phyloP scores from a whole-genome alignment of 92 coral and sea anemone genomes.

The Porites rus region DNA sequence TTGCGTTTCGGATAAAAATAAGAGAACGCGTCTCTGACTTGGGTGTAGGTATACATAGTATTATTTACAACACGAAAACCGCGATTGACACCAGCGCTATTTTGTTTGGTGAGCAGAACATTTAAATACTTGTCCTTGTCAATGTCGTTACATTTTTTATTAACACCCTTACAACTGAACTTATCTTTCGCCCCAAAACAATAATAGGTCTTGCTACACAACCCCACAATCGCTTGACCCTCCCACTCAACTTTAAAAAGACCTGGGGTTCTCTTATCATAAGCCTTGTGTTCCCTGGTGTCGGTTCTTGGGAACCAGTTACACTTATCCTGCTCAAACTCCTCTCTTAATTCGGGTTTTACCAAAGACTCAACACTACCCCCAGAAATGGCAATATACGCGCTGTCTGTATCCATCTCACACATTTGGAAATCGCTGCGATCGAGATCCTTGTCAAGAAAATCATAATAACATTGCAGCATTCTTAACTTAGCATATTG shows the following conservation, averaged over 20 bases:
- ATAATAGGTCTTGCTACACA: slow-evolving; percentile 50
- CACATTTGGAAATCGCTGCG: slow-evolving; percentile 3
- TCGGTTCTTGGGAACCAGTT: slow-evolving; percentile 66
- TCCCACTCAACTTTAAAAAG: slow-evolving; percentile 20
- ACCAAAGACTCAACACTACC: slow-evolving; percentile 50
- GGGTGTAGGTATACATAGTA: slow-evolving; percentile 32
- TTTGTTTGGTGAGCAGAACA: slow-evolving; percentile 29
- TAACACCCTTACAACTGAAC: slow-evolving; percentile 60
- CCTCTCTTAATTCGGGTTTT: slow-evolving; percentile 51
- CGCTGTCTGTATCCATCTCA: slow-evolving; percentile 4
- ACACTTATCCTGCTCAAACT: slow-evolving; percentile 26
- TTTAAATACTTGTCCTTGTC: not conserved
- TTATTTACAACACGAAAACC: slow-evolving; percentile 58
- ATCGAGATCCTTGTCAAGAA: too few relatives aligned
- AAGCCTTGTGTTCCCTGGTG: slow-evolving; percentile 34
- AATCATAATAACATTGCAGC: too few relatives aligned
- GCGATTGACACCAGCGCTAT: slow-evolving; percentile 28
- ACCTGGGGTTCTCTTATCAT: slow-evolving; percentile 60
- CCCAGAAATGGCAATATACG: slow-evolving; percentile 58
- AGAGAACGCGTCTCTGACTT: too few relatives aligned
- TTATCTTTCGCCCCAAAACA: slow-evolving; percentile 56
- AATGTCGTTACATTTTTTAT: slow-evolving; percentile 2
- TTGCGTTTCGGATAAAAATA: too few relatives aligned
- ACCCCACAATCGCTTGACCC: slow-evolving; percentile 31
- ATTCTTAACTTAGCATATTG: too few relatives aligned